A percentile compares a stretch with the other conserved stretches of the same genome.
Conservation (phyloP, 2,797 vertebrate species). For the Ataeniobius toweri region DNA sequence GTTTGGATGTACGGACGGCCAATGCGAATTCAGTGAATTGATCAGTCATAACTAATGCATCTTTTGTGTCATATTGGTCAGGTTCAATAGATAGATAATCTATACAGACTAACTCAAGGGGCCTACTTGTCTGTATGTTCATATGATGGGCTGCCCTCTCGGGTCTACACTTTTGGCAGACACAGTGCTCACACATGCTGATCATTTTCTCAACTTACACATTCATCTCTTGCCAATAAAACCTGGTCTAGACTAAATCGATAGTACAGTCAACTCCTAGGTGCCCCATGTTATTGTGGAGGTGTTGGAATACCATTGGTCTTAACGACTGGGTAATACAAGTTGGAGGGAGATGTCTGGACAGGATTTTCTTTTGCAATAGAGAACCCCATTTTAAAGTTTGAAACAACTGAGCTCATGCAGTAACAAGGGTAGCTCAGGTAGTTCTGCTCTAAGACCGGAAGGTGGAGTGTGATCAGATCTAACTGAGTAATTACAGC, state of each 20-base stretch:
- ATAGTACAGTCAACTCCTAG: neutral
- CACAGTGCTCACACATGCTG: neutral
- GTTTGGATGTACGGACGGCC: slow-evolving; percentile 1
- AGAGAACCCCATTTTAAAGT: neutral
- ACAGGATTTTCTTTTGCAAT: neutral
- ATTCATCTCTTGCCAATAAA: neutral
- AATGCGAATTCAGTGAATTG: slow-evolving; percentile 6
- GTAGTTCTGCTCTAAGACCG: neutral
- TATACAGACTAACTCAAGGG: slow-evolving; percentile 14
- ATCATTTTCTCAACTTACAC: slow-evolving; percentile 2
- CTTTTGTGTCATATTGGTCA: slow-evolving; percentile 5
- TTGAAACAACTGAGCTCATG: neutral
- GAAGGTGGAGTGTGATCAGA: neutral
- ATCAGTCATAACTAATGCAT: neutral
- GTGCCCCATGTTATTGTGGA: slow-evolving; percentile 11
- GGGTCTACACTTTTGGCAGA: neutral
- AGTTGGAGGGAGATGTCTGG: neutral
- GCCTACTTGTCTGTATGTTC: slow-evolving; percentile 11
- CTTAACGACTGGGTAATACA: neutral
- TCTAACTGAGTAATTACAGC: neutral
- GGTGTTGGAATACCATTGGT: neutral
- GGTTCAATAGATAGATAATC: slow-evolving; percentile 2
- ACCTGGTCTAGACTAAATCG: neutral
- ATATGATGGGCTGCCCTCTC: slow-evolving; percentile 5
- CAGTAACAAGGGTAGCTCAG: neutral